Evolutionary conservation across 2,113 vertebrate genomes (phyloP).

Genomic region (Zosterops lateralis): DNA sequence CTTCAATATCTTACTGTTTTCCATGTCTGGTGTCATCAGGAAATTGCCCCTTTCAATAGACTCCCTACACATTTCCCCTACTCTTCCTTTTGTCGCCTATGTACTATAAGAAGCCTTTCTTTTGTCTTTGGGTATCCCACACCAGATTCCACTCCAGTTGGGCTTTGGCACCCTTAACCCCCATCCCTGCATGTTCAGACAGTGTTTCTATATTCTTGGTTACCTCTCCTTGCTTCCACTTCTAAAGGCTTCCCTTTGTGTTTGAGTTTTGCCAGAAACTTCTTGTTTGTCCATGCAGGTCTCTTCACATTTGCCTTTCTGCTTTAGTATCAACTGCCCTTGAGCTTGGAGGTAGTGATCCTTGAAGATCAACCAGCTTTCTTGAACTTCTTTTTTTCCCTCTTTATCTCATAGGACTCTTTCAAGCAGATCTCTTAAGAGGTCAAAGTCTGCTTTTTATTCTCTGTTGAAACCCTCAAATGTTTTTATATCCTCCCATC

Average conservation of each 20-base stretch:
- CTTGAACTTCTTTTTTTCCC: neutral
- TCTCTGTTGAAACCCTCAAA: neutral
- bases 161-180: neutral
- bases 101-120: neutral
- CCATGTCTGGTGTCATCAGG: accelerated
- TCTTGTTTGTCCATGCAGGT: neutral
- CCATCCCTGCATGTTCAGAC: neutral
- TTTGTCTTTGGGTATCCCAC: neutral
- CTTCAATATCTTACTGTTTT: neutral
- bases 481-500: neutral
- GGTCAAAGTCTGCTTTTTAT: neutral
- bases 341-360: neutral
- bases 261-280: neutral
- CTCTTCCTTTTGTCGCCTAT: neutral
- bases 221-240: neutral
- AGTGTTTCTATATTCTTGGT: neutral
- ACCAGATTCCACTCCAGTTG: neutral
- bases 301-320: accelerated
- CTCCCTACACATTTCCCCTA: neutral
- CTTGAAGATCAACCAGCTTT: neutral
- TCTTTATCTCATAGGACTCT: neutral
- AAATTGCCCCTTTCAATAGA: neutral
- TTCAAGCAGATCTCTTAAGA: neutral
- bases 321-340: neutral
- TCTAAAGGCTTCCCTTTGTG: neutral